A percentile compares a stretch with the other conserved stretches of the same genome.
Evolutionary conservation across 2,888 invertebrate genomes (phyloP).

Genomic region (Ornithoptera priamus): DNA sequence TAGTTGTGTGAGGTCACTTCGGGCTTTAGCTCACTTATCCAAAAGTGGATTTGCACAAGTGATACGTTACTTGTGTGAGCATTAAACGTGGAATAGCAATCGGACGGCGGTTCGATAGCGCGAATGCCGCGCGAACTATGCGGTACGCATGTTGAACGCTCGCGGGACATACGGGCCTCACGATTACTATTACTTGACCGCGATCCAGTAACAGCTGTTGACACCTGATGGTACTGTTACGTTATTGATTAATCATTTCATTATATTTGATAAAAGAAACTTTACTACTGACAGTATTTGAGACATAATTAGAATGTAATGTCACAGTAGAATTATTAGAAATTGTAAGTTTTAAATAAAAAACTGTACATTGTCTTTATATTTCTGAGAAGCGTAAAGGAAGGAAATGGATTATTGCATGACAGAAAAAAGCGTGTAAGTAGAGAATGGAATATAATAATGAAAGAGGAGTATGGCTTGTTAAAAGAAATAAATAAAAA

Average conservation of each 20-base stretch:
- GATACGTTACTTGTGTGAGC: slow-evolving; percentile 24
- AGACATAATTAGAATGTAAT: too few species aligned
- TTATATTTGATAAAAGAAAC: neutral
- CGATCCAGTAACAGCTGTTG: slow-evolving; percentile 73
- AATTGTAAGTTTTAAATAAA: too few species aligned
- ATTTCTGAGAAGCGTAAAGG: too few species aligned
- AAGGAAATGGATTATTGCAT: too few species aligned
- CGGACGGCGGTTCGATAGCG: slow-evolving; percentile 52
- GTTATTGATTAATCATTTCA: slow-evolving; percentile 24
- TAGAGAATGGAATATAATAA: too few species aligned
- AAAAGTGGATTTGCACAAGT: neutral
- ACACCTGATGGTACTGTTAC: slow-evolving; percentile 36
- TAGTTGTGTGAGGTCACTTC: neutral
- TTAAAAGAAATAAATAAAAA: too few species aligned
- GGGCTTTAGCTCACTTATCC: neutral
- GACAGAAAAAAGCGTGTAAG: too few species aligned
- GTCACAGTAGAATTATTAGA: too few species aligned
- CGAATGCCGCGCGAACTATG: slow-evolving; percentile 62
- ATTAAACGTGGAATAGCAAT: slow-evolving; percentile 63
- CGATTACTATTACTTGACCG: slow-evolving; percentile 68
- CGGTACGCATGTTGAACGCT: slow-evolving; percentile 59
- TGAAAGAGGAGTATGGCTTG: too few species aligned
- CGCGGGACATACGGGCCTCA: slow-evolving; percentile 42
- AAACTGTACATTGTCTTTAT: too few species aligned
- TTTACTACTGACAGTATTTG: neutral